Evolutionary conservation across 2,797 vertebrate species (phyloP).

Genomic region (Hydrolagus colliei): DNA sequence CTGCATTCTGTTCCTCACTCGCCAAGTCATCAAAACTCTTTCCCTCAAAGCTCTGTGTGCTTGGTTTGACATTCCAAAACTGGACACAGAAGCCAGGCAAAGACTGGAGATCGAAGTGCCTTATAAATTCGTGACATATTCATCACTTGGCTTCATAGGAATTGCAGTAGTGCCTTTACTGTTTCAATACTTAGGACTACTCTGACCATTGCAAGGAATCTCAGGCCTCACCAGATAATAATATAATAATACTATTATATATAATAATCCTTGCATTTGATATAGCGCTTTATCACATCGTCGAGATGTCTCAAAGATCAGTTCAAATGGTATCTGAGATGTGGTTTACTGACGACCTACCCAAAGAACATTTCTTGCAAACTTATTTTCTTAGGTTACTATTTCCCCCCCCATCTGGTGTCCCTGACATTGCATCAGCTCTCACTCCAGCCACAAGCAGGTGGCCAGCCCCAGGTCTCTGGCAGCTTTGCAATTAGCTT

Average conservation of each 20-base stretch:
- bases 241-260: too few species aligned
- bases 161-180: conserved; percentile 66
- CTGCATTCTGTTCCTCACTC: conserved; percentile 58
- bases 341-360: background rate
- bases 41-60: conserved; percentile 60
- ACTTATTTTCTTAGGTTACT: background rate
- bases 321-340: background rate
- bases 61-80: conserved; percentile 55
- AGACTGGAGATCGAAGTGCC: conserved; percentile 85
- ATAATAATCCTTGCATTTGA: too few species aligned
- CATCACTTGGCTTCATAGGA: conserved; percentile 68
- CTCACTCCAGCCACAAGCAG: background rate
- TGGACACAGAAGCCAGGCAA: conserved; percentile 55
- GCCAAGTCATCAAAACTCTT: conserved; percentile 56
- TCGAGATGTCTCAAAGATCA: background rate
- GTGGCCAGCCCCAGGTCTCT: background rate
- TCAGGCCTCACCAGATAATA: too few species aligned
- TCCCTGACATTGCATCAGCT: background rate
- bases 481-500: background rate
- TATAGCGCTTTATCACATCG: too few species aligned
- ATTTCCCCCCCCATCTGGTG: background rate
- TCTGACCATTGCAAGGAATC: conserved; percentile 48
- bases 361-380: background rate
- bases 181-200: conserved; percentile 62
- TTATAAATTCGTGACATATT: conserved; percentile 79